Conservation (phyloP, 2,113 vertebrate genomes). For the Anguilla japonica region DNA sequence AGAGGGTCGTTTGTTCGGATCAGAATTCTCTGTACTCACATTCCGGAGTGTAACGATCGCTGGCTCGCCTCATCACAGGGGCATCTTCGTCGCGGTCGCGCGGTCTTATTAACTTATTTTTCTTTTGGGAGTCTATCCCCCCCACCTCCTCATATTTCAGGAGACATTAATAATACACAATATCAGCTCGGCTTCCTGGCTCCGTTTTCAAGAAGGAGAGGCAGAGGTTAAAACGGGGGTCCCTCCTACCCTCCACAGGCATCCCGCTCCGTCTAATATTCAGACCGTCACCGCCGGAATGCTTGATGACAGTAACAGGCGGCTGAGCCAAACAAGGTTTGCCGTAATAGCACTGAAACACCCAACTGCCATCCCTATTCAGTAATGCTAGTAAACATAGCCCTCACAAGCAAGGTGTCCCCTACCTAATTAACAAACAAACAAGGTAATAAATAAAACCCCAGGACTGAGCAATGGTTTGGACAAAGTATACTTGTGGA, state of each 20-base stretch:
- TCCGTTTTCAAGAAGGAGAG: slow-evolving; percentile 51
- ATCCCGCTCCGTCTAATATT: not conserved
- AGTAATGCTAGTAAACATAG: not conserved
- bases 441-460: not conserved
- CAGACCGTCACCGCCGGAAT: no score
- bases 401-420: not conserved
- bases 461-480: no score
- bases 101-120: slow-evolving; percentile 31
- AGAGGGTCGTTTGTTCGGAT: slow-evolving; percentile 6
- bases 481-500: no score
- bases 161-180: slow-evolving; percentile 59
- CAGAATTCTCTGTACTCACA: not conserved
- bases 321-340: not conserved
- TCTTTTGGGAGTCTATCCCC: slow-evolving; percentile 19
- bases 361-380: not conserved
- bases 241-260: slow-evolving; percentile 34
- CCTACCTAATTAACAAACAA: not conserved
- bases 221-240: slow-evolving; percentile 44
- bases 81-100: not conserved
- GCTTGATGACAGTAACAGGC: not conserved
- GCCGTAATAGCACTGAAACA: not conserved
- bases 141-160: slow-evolving; percentile 45
- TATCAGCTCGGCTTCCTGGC: slow-evolving; percentile 48
- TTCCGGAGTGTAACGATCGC: not conserved
- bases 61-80: not conserved